Evolutionary conservation across 2,888 invertebrate genomes (phyloP).

Genomic region (Xestia sexstrigata): DNA sequence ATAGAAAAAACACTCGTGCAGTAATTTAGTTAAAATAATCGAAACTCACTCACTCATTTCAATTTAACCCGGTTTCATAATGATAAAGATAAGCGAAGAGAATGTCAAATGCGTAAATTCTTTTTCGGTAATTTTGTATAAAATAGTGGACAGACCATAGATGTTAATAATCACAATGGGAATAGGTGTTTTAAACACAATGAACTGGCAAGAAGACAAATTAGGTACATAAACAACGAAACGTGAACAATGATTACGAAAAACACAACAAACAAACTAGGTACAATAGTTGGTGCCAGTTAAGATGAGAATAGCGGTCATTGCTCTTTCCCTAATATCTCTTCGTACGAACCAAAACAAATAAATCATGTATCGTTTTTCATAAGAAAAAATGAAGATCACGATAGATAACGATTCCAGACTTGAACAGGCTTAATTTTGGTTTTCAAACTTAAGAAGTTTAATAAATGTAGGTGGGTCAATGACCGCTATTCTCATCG

Average conservation of each 20-base stretch:
- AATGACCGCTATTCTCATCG: too few species aligned
- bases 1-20: conserved; percentile 14
- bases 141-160: not conserved
- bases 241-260: not conserved
- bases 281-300: too few species aligned
- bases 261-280: not conserved
- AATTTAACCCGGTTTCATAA: not conserved
- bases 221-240: not conserved
- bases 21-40: not conserved
- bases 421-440: too few species aligned
- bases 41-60: not conserved
- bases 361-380: too few species aligned
- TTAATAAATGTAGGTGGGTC: too few species aligned
- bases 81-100: not conserved
- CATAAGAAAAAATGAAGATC: too few species aligned
- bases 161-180: not conserved
- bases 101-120: not conserved
- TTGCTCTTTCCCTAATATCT: too few species aligned
- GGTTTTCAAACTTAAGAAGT: too few species aligned
- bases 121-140: not conserved
- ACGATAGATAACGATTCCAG: too few species aligned
- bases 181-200: not conserved
- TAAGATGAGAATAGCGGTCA: too few species aligned
- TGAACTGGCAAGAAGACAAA: not conserved
- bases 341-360: too few species aligned